Evolutionary conservation across 2,113 vertebrate genomes (phyloP).

Genomic region (Crotophaga sulcirostris): DNA sequence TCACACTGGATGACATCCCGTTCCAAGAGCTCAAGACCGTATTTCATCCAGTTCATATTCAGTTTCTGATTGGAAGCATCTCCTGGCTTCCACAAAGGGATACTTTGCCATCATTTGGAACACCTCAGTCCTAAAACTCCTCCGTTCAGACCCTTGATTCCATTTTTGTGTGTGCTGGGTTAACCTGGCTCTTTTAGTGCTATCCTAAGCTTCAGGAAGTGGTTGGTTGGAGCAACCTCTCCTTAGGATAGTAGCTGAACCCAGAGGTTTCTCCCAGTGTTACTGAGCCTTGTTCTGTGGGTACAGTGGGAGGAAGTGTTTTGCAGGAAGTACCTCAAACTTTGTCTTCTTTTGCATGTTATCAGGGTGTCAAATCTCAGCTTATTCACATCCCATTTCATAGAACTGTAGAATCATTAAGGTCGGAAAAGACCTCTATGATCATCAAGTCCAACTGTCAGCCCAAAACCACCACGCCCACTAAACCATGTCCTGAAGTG

Average conservation of each 20-base stretch:
- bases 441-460: no score
- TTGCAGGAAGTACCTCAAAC: neutral
- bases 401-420: no score
- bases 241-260: neutral
- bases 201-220: neutral
- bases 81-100: neutral
- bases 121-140: neutral
- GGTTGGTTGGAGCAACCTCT: neutral
- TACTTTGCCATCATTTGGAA: neutral
- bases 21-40: neutral
- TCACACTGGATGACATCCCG: no score
- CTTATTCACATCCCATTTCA: neutral
- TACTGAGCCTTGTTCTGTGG: neutral
- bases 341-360: neutral
- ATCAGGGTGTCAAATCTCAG: neutral
- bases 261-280: neutral
- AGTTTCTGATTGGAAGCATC: neutral
- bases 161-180: neutral
- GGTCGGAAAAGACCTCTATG: no score
- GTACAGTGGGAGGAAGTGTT: neutral
- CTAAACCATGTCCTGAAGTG: no score
- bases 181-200: neutral
- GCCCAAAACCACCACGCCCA: no score
- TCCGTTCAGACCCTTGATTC: neutral
- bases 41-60: neutral